Evolutionary conservation across 2,888 invertebrate species (phyloP).

Genomic region (Plebejus melissa): DNA sequence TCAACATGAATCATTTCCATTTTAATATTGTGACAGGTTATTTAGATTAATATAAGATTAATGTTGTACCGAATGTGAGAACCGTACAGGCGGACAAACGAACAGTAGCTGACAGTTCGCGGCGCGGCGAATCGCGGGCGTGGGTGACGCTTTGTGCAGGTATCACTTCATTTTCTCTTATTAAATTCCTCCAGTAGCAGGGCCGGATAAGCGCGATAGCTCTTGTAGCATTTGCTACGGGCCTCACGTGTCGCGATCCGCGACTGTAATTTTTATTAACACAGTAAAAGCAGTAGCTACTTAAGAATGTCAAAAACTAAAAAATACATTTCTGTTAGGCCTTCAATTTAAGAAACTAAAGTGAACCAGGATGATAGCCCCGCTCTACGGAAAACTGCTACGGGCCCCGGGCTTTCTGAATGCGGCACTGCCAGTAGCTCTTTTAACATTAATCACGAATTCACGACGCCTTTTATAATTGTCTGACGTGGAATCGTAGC

Average conservation of each 20-base stretch:
- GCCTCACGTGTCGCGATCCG: neutral
- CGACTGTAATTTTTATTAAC: neutral
- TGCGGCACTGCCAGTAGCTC: constrained; percentile 25
- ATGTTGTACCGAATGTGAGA: constrained; percentile 26
- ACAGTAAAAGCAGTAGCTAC: neutral
- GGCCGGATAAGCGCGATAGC: constrained; percentile 35
- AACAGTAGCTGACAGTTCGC: constrained; percentile 65
- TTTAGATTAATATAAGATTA: constrained; percentile 28
- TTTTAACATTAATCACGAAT: constrained; percentile 49
- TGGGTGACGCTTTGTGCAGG: constrained; percentile 53
- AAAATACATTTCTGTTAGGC: no score
- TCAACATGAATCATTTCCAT: neutral
- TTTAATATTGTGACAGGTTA: constrained; percentile 22
- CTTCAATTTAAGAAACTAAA: no score
- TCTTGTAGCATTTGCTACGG: constrained; percentile 47
- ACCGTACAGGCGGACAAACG: constrained; percentile 41
- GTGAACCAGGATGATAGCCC: no score
- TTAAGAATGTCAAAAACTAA: no score
- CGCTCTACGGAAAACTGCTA: neutral
- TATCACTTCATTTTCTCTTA: constrained; percentile 66
- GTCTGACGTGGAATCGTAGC: constrained; percentile 37
- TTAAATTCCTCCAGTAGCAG: constrained; percentile 57
- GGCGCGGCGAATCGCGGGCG: constrained; percentile 52
- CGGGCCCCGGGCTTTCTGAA: neutral
- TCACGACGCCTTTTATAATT: constrained; percentile 52